Base-by-base conservation (phyloP, 1,140 invertebrate species). In the Drosophila willistoni region DNA sequence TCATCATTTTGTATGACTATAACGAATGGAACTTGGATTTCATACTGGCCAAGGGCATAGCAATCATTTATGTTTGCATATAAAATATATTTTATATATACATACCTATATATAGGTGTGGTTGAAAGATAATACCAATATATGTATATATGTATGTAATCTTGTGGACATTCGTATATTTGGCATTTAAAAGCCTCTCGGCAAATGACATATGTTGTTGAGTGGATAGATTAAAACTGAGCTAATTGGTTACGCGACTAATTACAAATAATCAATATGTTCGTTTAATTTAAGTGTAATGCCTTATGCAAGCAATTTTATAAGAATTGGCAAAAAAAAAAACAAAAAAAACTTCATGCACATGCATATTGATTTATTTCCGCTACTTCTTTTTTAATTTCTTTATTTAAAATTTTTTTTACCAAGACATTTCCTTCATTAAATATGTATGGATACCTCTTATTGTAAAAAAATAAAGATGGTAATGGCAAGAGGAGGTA, bases 31-130 rank as follows among this genome's bases (percentile, higher is more conserved):
- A 71, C 51, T 63, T 62, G 63, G 56, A 59, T 71, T 63, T 66
- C 41, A 51, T 33, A 68, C 59, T 76, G 65, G 74, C 75, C 75
- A 72, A 77, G 68, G 68, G 75, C 74, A 71, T 72, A 67, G 66
- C 77, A 77, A 77, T 78, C 68, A 67, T 56, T 67, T 62, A 29
- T 25, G 14, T 39, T 34, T 59, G 44, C 51, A 42, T 59, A 54
- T 61, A 64, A 67, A 63, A 71, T 66, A 64, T 68, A 44, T 44
- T 44, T 6, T 14, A 44, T 14, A 44, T 51, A 47, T 19, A 19
- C 19, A 6, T 47, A 10, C 7, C 10, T 12, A 5, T 14, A 22
- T 51, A 12, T 19, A 51, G 44, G 44, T 47, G 44, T 17, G 44
- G 44, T 51, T 22, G 44, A 10, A 51, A 51, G 17, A 51, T 51